Evolutionary conservation across 1,140 invertebrate species (phyloP), one percentile per base, ranked within the genome.

Genomic region (Apis dorsata): DNA sequence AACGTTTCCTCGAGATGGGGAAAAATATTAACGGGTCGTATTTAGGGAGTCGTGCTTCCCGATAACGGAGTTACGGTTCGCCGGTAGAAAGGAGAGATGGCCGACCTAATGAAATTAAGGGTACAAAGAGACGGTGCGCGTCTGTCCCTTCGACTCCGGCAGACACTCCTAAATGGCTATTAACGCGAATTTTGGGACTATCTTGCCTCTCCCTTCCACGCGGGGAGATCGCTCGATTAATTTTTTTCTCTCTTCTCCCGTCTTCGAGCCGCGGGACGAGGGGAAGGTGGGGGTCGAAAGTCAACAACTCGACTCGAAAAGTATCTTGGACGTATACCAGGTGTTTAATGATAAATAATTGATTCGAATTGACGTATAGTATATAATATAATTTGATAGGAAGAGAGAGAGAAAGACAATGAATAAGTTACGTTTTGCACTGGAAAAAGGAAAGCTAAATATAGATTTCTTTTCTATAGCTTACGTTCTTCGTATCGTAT

Each of bases 81-180:
- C 69, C 77, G 83, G 71, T 87, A 85, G 90, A 89, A 85, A 89
- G 92, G 90, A 91, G 92, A 92, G 92, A 93, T 92, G 92, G 92
- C 88, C 86, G 89, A 86, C 81, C 76, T 92, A 93, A 93, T 93
- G 89, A 91, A 93, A 93, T 93, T 93, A 91, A 90, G 89, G 90
- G 89, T 90, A 93, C 92, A 93, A 93, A 93, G 92, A 92, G 91
- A 90, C 86, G 85, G 83, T 86, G 84, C 85, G 81, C 77, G 72
- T 74, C 70, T 73, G 71, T 76, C 87, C 81, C 85, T 84, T 69
- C 83, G 79, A 88, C 66, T 87, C 73, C 28, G 66, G 76, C 87
- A 83, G 81, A 88, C 86, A 85, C 85, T 79, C 85, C 83, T 89
- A 85, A 84, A 84, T 84, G 69, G 81, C 86, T 89, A 88, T 89